phyloP scores from a whole-genome alignment of 1,140 invertebrate species.

The Danaus melanippus region DNA sequence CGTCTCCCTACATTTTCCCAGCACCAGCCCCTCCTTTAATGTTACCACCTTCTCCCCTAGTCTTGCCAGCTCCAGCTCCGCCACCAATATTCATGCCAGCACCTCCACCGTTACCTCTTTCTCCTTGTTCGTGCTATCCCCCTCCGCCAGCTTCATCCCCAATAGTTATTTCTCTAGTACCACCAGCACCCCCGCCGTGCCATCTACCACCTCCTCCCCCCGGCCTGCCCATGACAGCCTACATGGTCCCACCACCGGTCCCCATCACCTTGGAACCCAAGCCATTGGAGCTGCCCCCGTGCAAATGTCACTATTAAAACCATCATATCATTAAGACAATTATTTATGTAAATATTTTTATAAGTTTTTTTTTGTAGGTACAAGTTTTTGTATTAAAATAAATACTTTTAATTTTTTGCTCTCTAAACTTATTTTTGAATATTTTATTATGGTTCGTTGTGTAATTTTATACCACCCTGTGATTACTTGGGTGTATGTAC shows the following conservation, averaged over 20 bases:
- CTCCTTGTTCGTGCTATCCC: constrained; percentile 7
- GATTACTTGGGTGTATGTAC: too few relatives aligned
- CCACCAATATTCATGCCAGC: constrained; percentile 19
- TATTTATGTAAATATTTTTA: constrained; percentile 7
- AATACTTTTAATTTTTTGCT: background rate
- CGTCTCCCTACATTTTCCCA: constrained; percentile 19
- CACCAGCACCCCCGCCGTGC: constrained; percentile 28
- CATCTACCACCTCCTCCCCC: constrained; percentile 30
- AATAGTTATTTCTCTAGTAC: constrained; percentile 41
- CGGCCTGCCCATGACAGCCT: constrained; percentile 47
- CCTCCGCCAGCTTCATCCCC: constrained; percentile 28
- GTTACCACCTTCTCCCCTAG: constrained; percentile 13
- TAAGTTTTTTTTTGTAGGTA: constrained; percentile 3
- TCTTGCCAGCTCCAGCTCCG: constrained; percentile 24
- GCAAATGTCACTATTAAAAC: constrained; percentile 34
- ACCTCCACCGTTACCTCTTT: constrained; percentile 1
- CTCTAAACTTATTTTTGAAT: background rate
- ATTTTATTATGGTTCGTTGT: too few relatives aligned
- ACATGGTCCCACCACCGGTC: constrained; percentile 45
- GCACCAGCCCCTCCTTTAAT: constrained; percentile 21
- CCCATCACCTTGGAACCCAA: constrained; percentile 50
- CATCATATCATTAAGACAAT: constrained; percentile 9
- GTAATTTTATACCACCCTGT: too few relatives aligned
- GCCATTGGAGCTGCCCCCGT: constrained; percentile 29
- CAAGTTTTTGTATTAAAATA: constrained; percentile 1